phyloP scores from a whole-genome alignment of 2,888 invertebrate species.

The Blomia tropicalis region DNA sequence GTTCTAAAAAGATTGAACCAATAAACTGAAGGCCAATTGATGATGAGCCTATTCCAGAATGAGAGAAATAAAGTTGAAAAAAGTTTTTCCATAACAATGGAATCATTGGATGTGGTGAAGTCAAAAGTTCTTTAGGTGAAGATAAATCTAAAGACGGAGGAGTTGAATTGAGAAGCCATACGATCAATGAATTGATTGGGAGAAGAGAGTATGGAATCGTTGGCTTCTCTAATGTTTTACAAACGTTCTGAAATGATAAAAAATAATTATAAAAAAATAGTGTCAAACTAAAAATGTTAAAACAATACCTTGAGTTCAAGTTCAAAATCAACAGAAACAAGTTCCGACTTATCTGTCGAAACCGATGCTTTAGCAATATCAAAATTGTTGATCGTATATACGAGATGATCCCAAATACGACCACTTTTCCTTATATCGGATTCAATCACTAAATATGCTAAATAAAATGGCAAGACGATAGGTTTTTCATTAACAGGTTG shows the following conservation, averaged over 20 bases:
- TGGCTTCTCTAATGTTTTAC: constrained; percentile 6
- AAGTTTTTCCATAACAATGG: constrained; percentile 26
- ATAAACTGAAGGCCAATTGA: constrained; percentile 24
- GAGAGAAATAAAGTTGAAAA: constrained; percentile 23
- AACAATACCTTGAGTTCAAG: neutral
- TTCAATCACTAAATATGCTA: constrained; percentile 16
- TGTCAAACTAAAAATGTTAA: neutral
- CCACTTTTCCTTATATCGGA: constrained; percentile 17
- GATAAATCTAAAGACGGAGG: neutral
- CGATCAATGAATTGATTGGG: constrained; percentile 24
- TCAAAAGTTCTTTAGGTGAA: neutral
- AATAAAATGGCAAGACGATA: neutral
- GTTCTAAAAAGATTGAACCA: neutral
- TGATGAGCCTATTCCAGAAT: constrained; percentile 1
- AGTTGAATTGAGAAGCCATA: constrained; percentile 1
- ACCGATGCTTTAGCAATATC: constrained; percentile 15
- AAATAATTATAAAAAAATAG: constrained; percentile 9
- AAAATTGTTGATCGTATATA: constrained; percentile 17
- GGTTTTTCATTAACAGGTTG: neutral
- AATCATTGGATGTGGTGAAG: constrained; percentile 16
- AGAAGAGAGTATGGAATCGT: constrained; percentile 19
- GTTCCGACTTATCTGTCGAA: constrained; percentile 2
- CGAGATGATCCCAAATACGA: constrained; percentile 25
- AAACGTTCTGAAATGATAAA: constrained; percentile 19
- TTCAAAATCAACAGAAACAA: neutral